Evolutionary conservation across 2,797 vertebrate genomes (phyloP).

Genomic region (Enteromius anoplus): DNA sequence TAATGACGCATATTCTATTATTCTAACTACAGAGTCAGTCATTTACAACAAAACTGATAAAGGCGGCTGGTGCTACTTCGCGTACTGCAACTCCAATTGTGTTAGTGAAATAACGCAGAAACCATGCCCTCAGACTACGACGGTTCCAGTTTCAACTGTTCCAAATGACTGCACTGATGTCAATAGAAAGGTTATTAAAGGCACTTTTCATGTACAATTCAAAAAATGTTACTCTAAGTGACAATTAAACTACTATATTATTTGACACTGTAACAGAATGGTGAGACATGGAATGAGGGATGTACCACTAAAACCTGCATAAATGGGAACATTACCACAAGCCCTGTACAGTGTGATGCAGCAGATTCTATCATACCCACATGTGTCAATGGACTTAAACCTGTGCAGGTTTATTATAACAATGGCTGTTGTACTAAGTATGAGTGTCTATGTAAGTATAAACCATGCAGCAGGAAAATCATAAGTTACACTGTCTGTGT

Average conservation of each 20-base stretch:
- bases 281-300: constrained; percentile 77
- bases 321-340: constrained; percentile 65
- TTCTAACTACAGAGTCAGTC: constrained; percentile 17
- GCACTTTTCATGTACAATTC: background rate
- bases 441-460: constrained; percentile 87
- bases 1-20: background rate
- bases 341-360: constrained; percentile 64
- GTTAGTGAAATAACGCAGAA: constrained; percentile 11
- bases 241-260: background rate
- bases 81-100: constrained; percentile 36
- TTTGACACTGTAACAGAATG: constrained; percentile 66
- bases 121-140: constrained; percentile 51
- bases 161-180: constrained; percentile 7
- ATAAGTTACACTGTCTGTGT: background rate
- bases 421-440: constrained; percentile 83
- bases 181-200: background rate
- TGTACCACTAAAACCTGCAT: constrained; percentile 79
- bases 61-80: constrained; percentile 37
- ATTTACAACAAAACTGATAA: constrained; percentile 47
- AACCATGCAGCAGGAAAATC: background rate
- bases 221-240: background rate
- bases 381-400: constrained; percentile 78
- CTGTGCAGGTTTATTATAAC: constrained; percentile 74
- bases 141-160: background rate
- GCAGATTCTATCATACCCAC: constrained; percentile 56